Base-by-base conservation (phyloP, 2,888 invertebrate species). In the Harpagoxenus sublaevis region DNA sequence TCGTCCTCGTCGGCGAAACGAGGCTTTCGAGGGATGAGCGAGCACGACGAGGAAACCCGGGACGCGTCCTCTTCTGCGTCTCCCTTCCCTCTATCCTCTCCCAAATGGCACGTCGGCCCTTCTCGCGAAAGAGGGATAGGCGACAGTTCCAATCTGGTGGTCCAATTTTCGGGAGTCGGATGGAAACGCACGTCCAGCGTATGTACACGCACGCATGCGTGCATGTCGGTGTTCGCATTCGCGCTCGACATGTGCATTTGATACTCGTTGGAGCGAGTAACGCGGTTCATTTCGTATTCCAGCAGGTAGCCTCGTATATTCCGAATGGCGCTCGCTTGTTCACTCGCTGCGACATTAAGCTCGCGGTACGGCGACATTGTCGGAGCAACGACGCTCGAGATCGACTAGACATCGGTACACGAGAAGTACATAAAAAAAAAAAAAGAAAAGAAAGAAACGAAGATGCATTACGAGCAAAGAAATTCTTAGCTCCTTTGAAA, bases 91-190 rank as follows among this genome's bases (percentile, higher is more conserved):
- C 55, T 70, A 2, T 9, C n/a, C 73, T 74, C 31, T 6, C 9
- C 15, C 45, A 57, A 73, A 57, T 28, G 55, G 18, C 57, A 6
- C 79, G 23, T 28, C 71, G 48, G 18, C 35, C 35, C 71, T 60
- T 48, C 23, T 12, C 23, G 42, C 18, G 31, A 65, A 62, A 65
- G 81, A 55, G 55, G 62, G 18, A 48, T 63, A 84, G 71, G 83
- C 77, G 86, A 84, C 90, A 91, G 90, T 89, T 92, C 89, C 91
- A 92, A 91, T 91, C 90, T 90, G 91, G 89, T 87, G 86, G 85
- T 89, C 84, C 87, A 91, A 89, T 91, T 92, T 63, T 92, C 84
- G 83, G 82, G 86, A 91, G 86, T 88, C 86, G 90, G 83, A 89
- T 91, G 88, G 74, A 87, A 91, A 91, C 90, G 53, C 31, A 42